phyloP scores from a whole-genome alignment of 1,140 invertebrate genomes.

The Ceratosolen solmsi region DNA sequence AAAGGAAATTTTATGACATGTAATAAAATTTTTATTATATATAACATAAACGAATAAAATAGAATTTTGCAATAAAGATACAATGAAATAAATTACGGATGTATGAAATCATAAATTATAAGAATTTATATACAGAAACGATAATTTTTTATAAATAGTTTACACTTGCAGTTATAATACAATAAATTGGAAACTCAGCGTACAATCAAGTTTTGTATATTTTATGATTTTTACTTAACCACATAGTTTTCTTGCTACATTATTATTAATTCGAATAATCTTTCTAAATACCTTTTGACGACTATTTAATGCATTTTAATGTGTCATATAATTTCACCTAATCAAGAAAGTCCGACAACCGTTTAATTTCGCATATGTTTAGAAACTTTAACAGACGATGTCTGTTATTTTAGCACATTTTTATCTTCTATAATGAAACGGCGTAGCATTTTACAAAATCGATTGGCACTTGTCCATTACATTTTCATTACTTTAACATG shows the following conservation, averaged over 20 bases:
- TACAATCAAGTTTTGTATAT: neutral
- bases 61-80: neutral
- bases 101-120: neutral
- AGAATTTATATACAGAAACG: neutral
- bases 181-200: neutral
- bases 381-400: neutral
- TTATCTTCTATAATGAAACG: neutral
- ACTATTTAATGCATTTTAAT: neutral
- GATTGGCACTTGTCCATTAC: neutral
- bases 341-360: neutral
- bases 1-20: neutral
- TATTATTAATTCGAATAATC: neutral
- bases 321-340: slow-evolving; percentile 7
- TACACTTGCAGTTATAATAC: neutral
- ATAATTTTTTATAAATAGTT: slow-evolving; percentile 4
- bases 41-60: neutral
- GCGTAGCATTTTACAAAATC: neutral
- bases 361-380: neutral
- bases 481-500: neutral
- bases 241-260: neutral
- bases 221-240: neutral
- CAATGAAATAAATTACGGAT: neutral
- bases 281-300: neutral
- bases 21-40: neutral
- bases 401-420: neutral